These are phyloP conservation scores for Chloroceryle amazona DNA, from an alignment of 2,797 vertebrate species.

Conservation along the genomic window DNA sequence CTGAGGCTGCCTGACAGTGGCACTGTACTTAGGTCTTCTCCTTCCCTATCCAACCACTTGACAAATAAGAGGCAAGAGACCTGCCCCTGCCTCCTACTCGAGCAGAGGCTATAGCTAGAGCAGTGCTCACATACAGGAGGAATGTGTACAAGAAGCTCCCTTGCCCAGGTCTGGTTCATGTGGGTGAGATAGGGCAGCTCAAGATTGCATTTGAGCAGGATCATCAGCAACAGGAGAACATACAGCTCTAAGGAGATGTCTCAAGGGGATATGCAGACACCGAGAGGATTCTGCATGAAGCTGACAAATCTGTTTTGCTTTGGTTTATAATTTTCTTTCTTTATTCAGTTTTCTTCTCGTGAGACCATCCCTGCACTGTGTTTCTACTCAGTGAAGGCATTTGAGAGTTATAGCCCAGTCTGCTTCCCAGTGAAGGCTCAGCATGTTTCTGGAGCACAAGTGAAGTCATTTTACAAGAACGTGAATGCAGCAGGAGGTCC, in stretches of 20 bases:
- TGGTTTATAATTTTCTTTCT: neutral
- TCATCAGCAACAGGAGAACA: neutral
- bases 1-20: neutral
- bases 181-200: neutral
- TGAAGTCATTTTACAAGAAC: conserved; percentile 16
- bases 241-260: neutral
- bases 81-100: fast-evolving
- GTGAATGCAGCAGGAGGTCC: neutral
- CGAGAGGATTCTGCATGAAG: neutral
- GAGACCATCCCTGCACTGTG: neutral
- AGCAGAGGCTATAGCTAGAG: neutral
- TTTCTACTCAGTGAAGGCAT: neutral
- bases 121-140: neutral
- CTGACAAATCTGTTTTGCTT: neutral
- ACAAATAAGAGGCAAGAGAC: neutral
- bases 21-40: neutral
- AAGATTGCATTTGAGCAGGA: neutral
- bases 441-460: neutral
- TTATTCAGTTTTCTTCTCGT: neutral
- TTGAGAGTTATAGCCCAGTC: neutral
- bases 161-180: neutral
- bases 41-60: neutral
- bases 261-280: neutral
- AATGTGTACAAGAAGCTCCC: neutral
- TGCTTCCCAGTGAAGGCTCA: neutral